Evolutionary conservation across 2,888 invertebrate genomes (phyloP).

Genomic region (Diarsia mendica): DNA sequence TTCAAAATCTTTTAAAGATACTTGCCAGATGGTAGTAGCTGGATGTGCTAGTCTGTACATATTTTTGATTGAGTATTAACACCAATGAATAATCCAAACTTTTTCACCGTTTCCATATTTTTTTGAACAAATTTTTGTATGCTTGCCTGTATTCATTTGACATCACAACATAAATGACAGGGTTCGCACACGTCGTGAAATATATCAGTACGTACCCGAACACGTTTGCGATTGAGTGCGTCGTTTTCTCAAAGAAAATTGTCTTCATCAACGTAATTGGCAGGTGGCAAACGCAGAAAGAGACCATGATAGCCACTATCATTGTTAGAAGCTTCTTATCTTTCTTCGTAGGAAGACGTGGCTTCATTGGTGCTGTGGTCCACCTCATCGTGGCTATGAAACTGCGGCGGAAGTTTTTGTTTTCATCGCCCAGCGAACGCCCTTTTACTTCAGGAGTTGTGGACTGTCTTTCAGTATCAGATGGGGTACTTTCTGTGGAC

Average conservation of each 20-base stretch:
- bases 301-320: constrained; percentile 97
- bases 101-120: constrained; percentile 83
- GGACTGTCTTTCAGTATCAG: constrained; percentile 78
- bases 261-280: constrained; percentile 96
- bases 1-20: no score
- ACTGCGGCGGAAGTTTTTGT: constrained; percentile 73
- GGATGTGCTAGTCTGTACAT: neutral
- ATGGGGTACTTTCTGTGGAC: constrained; percentile 68
- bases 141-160: constrained; percentile 97
- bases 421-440: constrained; percentile 70
- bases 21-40: no score
- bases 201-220: constrained; percentile 95
- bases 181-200: constrained; percentile 96
- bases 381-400: constrained; percentile 79
- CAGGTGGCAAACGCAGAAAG: constrained; percentile 97
- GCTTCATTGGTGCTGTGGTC: constrained; percentile 81
- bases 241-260: constrained; percentile 92
- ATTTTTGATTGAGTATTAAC: constrained; percentile 48
- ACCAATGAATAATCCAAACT: constrained; percentile 1
- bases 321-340: constrained; percentile 94
- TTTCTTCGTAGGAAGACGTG: constrained; percentile 93
- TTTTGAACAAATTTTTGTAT: constrained; percentile 93
- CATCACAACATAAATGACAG: constrained; percentile 98
- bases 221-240: constrained; percentile 93
- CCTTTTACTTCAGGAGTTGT: constrained; percentile 70